A percentile compares a stretch with the other conserved stretches of the same genome.
Evolutionary conservation across 2,888 invertebrate genomes (phyloP).

Genomic region (Lordiphosa andalusiaca): DNA sequence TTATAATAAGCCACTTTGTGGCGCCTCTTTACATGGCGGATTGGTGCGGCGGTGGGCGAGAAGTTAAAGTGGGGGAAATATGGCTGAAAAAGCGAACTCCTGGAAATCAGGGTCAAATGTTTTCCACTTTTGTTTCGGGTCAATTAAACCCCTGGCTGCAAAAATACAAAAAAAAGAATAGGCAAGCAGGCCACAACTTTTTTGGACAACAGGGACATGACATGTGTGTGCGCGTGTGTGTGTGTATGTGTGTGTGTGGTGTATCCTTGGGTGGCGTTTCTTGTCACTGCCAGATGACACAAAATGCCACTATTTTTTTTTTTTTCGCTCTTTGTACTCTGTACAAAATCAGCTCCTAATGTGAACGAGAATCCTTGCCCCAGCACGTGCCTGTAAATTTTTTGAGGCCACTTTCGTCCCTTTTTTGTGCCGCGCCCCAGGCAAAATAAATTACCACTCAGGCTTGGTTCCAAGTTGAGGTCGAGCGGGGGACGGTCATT

Average conservation of each 20-base stretch:
- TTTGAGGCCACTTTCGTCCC: conserved; percentile 35
- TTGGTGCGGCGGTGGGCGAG: too few species aligned
- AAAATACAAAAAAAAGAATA: conserved; percentile 1
- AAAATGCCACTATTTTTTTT: conserved; percentile 20
- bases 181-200: conserved; percentile 1
- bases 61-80: too few species aligned
- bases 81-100: too few species aligned
- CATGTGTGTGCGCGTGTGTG: conserved; percentile 13
- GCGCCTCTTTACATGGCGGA: conserved; percentile 4
- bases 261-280: conserved; percentile 28
- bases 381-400: conserved; percentile 8
- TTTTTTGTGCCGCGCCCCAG: conserved; percentile 30
- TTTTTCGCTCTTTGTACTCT: conserved; percentile 6
- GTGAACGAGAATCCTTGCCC: conserved; percentile 18
- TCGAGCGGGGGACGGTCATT: conserved; percentile 24
- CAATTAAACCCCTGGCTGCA: too few species aligned
- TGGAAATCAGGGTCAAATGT: too few species aligned
- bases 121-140: too few species aligned
- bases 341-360: conserved; percentile 60
- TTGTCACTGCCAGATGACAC: conserved; percentile 61
- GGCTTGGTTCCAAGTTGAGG: background rate
- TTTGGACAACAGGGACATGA: conserved; percentile 20
- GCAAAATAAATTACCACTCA: conserved; percentile 76
- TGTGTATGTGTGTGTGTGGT: conserved; percentile 11
- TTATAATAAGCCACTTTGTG: conserved; percentile 60